Percentiles rank a stretch among this genome's conserved stretches.
Conservation (phyloP, 2,797 vertebrate genomes). For the Myotis daubentonii region DNA sequence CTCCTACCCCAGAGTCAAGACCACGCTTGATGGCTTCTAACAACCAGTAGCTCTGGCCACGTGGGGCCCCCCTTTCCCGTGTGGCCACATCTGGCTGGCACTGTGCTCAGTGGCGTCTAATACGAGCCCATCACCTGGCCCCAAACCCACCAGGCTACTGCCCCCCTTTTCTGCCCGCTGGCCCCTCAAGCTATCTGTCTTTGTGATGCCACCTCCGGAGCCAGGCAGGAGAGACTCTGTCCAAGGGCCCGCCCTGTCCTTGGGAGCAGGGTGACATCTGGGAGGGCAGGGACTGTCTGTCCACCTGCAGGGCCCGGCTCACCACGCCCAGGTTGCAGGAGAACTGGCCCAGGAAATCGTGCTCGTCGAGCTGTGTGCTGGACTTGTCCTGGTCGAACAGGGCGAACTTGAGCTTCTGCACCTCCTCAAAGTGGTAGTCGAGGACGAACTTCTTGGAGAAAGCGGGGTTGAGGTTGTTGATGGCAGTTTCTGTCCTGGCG, state of each 20-base stretch:
- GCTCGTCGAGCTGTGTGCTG: slow-evolving; percentile 94
- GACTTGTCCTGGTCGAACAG: slow-evolving; percentile 99
- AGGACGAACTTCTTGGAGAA: slow-evolving; percentile 97
- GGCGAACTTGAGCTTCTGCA: slow-evolving; percentile 98
- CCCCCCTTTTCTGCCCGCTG: background rate
- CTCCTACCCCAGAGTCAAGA: background rate
- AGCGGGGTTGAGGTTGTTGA: slow-evolving; percentile 98
- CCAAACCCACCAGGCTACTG: background rate
- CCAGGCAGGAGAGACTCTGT: background rate
- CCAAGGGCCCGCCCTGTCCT: background rate
- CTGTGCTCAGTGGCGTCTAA: background rate
- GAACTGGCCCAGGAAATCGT: slow-evolving; percentile 97
- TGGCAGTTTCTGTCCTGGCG: slow-evolving; percentile 94
- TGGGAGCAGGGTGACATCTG: background rate
- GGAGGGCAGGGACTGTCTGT: rapidly evolving
- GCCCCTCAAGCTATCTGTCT: background rate
- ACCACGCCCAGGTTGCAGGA: slow-evolving; percentile 96
- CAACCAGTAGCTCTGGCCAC: background rate
- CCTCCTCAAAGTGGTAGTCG: slow-evolving; percentile 97
- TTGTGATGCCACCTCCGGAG: background rate
- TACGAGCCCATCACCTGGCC: background rate
- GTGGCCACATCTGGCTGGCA: background rate
- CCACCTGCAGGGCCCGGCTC: slow-evolving; percentile 43
- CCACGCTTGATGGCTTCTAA: background rate
- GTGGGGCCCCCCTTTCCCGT: background rate